These are phyloP conservation scores for Ictidomys tridecemlineatus DNA, from an alignment of 2,113 vertebrate genomes.

Conservation along the genomic window DNA sequence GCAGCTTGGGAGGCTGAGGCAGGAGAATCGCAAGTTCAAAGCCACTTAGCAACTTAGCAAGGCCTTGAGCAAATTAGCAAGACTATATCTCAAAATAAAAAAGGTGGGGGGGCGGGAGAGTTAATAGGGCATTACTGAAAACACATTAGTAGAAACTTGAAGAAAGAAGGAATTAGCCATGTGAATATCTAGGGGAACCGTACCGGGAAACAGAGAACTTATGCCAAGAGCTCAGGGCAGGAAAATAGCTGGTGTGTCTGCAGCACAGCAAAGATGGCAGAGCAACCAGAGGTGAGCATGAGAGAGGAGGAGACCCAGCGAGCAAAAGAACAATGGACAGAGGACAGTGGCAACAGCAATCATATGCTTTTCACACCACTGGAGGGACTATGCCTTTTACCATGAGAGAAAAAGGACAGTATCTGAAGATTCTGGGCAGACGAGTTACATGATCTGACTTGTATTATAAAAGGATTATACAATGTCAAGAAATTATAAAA, in stretches of 20 bases:
- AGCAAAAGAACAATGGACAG: not conserved
- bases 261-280: not conserved
- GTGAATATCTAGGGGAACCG: not conserved
- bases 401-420: not conserved
- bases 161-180: not conserved
- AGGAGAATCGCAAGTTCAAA: no score
- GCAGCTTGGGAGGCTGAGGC: no score
- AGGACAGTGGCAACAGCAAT: not conserved
- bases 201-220: not conserved
- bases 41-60: no score
- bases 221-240: not conserved
- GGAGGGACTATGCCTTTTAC: not conserved
- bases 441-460: not conserved
- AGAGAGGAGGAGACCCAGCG: not conserved
- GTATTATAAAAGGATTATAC: constrained; percentile 31
- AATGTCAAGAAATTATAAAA: not conserved
- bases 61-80: no score
- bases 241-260: not conserved
- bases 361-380: not conserved
- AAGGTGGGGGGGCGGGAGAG: no score
- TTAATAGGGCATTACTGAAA: not conserved
- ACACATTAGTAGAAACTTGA: constrained; percentile 4
- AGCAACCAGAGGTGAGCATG: not conserved
- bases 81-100: no score
- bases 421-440: not conserved